Conservation (phyloP, 2,113 vertebrate genomes). For the Perca schrenkii region DNA sequence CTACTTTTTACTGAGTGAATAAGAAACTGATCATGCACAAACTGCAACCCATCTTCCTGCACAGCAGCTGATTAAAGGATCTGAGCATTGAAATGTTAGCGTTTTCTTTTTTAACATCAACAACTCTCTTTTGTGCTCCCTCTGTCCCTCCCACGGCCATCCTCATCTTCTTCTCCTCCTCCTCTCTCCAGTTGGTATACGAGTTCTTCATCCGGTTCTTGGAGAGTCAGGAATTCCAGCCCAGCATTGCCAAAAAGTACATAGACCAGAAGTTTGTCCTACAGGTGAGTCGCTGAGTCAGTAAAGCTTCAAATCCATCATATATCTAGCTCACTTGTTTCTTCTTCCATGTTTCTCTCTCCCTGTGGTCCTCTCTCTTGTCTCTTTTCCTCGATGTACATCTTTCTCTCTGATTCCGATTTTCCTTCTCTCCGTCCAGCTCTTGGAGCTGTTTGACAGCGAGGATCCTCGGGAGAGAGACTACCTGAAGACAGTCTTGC, state of each 20-base stretch:
- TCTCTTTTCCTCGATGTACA: not conserved
- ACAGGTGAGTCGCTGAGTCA: slow-evolving; percentile 89
- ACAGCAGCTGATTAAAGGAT: not conserved
- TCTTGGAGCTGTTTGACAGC: slow-evolving; percentile 98
- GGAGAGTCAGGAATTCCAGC: slow-evolving; percentile 99
- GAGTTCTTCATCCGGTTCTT: slow-evolving; percentile 99
- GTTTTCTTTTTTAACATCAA: not conserved
- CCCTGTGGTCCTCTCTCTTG: not conserved
- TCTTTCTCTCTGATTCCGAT: slow-evolving; percentile 5
- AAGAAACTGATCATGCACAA: no score
- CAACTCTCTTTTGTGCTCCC: not conserved
- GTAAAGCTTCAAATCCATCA: not conserved
- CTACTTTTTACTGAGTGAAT: not conserved
- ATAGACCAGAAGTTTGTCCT: slow-evolving; percentile 99
- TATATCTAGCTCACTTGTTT: no score
- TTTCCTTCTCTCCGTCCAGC: slow-evolving; percentile 76
- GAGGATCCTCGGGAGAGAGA: slow-evolving; percentile 99
- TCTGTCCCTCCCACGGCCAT: not conserved
- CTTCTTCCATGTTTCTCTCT: not conserved
- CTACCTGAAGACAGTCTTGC: slow-evolving; percentile 99
- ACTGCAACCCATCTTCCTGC: not conserved
- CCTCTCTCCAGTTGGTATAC: slow-evolving; percentile 93
- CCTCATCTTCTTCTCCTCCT: not conserved
- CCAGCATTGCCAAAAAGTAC: slow-evolving; percentile 99
- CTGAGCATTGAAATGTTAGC: no score